Conservation (phyloP, 2,888 invertebrate species). For the Chrysolina americana region DNA sequence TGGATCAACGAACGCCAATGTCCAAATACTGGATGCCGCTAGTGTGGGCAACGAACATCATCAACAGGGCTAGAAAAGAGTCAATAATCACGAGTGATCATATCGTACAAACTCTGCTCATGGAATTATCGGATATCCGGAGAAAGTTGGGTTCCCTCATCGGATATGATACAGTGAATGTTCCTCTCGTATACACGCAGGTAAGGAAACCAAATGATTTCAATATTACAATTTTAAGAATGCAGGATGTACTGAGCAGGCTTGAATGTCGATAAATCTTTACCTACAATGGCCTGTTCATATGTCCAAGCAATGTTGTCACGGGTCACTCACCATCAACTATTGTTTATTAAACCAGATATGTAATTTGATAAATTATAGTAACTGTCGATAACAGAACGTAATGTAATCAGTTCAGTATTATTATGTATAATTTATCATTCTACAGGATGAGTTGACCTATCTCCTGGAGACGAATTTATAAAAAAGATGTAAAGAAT, state of each 20-base stretch:
- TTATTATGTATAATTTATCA: too few species aligned
- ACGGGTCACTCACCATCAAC: too few species aligned
- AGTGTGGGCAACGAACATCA: slow-evolving; percentile 94
- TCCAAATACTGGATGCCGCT: slow-evolving; percentile 95
- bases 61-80: slow-evolving; percentile 89
- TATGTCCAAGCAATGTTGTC: too few species aligned
- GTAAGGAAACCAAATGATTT: slow-evolving; percentile 69
- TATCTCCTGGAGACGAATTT: too few species aligned
- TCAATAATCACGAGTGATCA: slow-evolving; percentile 90
- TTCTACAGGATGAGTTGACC: too few species aligned
- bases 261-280: not conserved
- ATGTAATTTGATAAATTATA: too few species aligned
- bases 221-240: not conserved
- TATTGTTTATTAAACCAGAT: too few species aligned
- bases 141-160: slow-evolving; percentile 87
- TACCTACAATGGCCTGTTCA: too few species aligned
- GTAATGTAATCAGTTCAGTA: too few species aligned
- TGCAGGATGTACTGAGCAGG: not conserved
- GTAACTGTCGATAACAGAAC: too few species aligned
- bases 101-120: slow-evolving; percentile 90
- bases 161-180: slow-evolving; percentile 93
- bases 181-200: slow-evolving; percentile 93
- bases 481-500: too few species aligned
- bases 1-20: slow-evolving; percentile 92
- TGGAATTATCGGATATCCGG: slow-evolving; percentile 91